Evolutionary conservation across 2,113 vertebrate genomes (phyloP).

Genomic region (Uria aalge): DNA sequence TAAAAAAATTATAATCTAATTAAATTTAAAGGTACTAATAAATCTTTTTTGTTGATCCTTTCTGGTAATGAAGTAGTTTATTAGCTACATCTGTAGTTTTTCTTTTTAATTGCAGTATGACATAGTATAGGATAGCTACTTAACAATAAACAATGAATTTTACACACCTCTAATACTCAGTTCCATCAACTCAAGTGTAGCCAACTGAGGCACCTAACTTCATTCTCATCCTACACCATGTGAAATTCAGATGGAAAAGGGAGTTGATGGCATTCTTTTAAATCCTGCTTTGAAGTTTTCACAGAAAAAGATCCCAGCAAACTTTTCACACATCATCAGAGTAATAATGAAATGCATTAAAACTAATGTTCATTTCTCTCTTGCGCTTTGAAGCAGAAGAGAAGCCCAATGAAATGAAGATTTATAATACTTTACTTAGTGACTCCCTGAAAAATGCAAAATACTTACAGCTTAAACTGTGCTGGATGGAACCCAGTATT

Average conservation of each 20-base stretch:
- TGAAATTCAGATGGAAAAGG: not conserved
- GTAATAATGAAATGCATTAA: constrained; percentile 40
- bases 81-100: not conserved
- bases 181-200: not conserved
- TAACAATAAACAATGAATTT: not conserved
- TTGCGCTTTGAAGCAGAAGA: not conserved
- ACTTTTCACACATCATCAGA: constrained; percentile 24
- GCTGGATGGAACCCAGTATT: not conserved
- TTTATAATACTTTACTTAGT: not conserved
- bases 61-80: not conserved
- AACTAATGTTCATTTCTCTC: constrained; percentile 18
- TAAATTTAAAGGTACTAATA: not conserved
- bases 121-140: not conserved
- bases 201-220: not conserved
- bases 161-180: not conserved
- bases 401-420: not conserved
- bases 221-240: not conserved
- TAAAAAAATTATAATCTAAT: not conserved
- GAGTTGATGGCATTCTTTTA: constrained; percentile 16
- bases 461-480: not conserved
- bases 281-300: constrained; percentile 32
- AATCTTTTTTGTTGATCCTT: not conserved
- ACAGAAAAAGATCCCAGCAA: not conserved
- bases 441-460: constrained; percentile 15
- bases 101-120: not conserved